These are phyloP conservation scores for Anthopleura sola DNA, from an alignment of 64 coral and sea anemone species.

Conservation along the genomic window DNA sequence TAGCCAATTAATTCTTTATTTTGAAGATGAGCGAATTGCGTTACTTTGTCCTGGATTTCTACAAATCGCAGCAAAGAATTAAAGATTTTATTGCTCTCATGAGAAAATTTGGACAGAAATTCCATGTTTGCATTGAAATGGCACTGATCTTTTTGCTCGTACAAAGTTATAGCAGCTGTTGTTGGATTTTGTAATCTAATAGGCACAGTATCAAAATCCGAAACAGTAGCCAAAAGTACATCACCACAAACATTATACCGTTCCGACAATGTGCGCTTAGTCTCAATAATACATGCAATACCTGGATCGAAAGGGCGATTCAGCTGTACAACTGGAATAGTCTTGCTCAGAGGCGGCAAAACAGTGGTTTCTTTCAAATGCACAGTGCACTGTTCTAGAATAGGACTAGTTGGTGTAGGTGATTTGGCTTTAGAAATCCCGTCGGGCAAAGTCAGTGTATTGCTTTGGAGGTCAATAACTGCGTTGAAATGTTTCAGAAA, in stretches of 20 bases:
- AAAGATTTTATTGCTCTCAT: constrained; percentile 38
- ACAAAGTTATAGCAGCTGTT: neutral
- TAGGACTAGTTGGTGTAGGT: neutral
- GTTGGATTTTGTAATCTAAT: constrained; percentile 34
- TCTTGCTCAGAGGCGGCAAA: constrained; percentile 27
- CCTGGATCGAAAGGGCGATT: neutral
- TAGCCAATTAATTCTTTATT: constrained; percentile 18
- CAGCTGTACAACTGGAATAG: neutral
- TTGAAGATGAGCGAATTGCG: constrained; percentile 18
- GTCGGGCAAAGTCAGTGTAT: constrained; percentile 7
- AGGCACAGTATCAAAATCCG: neutral
- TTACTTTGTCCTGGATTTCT: constrained; percentile 30
- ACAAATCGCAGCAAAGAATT: constrained; percentile 22
- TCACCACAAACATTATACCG: constrained; percentile 29
- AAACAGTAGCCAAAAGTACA: neutral
- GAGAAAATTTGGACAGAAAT: constrained; percentile 13
- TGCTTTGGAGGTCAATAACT: constrained; percentile 32
- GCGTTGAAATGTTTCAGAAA: constrained; percentile 30
- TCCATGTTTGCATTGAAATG: constrained; percentile 3
- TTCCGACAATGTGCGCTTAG: neutral
- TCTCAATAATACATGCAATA: neutral
- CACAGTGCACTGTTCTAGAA: neutral
- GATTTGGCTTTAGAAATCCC: no score
- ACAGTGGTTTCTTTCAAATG: neutral
- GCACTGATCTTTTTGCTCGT: neutral